A percentile compares a stretch with the other conserved stretches of the same genome.
phyloP scores from a whole-genome alignment of 2,113 vertebrate species.

The Larimichthys polyactis region DNA sequence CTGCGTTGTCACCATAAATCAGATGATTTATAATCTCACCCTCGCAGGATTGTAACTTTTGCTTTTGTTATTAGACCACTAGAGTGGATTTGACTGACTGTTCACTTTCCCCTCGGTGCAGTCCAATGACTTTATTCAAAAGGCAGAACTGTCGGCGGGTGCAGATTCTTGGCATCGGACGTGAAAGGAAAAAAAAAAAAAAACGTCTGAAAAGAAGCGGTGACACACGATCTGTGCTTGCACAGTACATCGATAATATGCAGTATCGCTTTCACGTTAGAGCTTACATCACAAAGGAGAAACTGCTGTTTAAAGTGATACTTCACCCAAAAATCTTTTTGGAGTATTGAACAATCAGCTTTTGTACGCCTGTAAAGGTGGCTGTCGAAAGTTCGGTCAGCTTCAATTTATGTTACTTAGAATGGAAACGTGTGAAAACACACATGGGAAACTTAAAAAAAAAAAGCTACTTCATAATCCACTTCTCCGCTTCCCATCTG shows the following conservation, averaged over 20 bases:
- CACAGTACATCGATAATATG: constrained; percentile 51
- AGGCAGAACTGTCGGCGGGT: constrained; percentile 29
- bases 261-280: constrained; percentile 55
- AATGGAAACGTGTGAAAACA: not conserved
- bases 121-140: constrained; percentile 61
- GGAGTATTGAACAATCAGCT: constrained; percentile 32
- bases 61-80: constrained; percentile 72
- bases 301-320: constrained; percentile 54
- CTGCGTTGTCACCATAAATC: constrained; percentile 79
- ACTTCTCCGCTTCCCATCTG: constrained; percentile 16
- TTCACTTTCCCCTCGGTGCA: constrained; percentile 60
- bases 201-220: constrained; percentile 44
- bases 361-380: not conserved
- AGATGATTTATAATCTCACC: constrained; percentile 79
- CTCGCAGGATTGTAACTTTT: constrained; percentile 74
- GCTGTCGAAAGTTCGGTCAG: constrained; percentile 7
- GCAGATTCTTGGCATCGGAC: constrained; percentile 32
- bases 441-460: not conserved
- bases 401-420: constrained; percentile 1
- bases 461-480: not conserved
- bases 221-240: constrained; percentile 54
- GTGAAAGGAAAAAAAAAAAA: constrained; percentile 3
- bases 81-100: constrained; percentile 74
- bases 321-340: constrained; percentile 30
- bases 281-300: constrained; percentile 52